These are phyloP conservation scores for Alsophila aescularia DNA, from an alignment of 2,888 invertebrate genomes.

Conservation along the genomic window DNA sequence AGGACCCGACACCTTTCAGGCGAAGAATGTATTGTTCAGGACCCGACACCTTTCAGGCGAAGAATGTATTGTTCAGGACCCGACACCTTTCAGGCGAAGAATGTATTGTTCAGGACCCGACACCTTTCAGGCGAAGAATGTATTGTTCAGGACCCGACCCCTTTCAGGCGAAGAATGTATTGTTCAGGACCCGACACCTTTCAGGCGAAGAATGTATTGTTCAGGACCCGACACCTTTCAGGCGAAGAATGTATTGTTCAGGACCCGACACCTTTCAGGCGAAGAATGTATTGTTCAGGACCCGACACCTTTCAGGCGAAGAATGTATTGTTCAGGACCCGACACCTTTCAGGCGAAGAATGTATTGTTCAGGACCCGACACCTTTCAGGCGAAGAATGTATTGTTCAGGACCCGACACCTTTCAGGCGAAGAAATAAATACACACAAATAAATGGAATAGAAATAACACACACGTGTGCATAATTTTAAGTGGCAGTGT, in stretches of 20 bases:
- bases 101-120: conserved; percentile 80
- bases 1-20: conserved; percentile 82
- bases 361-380: conserved; percentile 79
- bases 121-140: conserved; percentile 84
- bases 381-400: conserved; percentile 84
- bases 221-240: conserved; percentile 82
- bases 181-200: conserved; percentile 80
- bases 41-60: conserved; percentile 83
- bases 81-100: conserved; percentile 83
- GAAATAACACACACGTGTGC: conserved; percentile 45
- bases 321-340: conserved; percentile 80
- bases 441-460: conserved; percentile 56
- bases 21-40: conserved; percentile 80
- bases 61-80: conserved; percentile 81
- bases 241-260: conserved; percentile 80
- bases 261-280: conserved; percentile 82
- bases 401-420: conserved; percentile 79
- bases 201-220: conserved; percentile 81
- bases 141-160: conserved; percentile 79
- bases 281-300: conserved; percentile 80
- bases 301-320: conserved; percentile 83
- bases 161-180: conserved; percentile 83
- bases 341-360: conserved; percentile 83
- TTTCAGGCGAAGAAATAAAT: conserved; percentile 77
- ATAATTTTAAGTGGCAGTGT: conserved; percentile 58